These are phyloP conservation scores for Enteromius argenteus DNA, from an alignment of 2,797 vertebrate species.

Conservation along the genomic window DNA sequence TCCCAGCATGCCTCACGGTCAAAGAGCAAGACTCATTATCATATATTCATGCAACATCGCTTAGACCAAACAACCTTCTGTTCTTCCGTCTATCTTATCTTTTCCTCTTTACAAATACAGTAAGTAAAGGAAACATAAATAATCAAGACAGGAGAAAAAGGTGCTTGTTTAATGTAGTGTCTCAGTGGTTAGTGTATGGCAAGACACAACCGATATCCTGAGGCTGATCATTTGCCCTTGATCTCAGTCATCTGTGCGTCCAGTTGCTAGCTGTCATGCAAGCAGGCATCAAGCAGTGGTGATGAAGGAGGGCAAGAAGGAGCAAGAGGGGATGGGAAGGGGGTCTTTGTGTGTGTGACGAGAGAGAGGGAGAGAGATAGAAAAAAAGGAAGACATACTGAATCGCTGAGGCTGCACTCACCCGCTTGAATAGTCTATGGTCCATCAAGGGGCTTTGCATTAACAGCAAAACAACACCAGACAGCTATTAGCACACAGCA, in stretches of 20 bases:
- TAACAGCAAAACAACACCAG: constrained; percentile 99
- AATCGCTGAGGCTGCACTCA: constrained; percentile 99
- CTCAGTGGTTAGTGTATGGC: constrained; percentile 81
- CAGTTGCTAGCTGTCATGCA: constrained; percentile 96
- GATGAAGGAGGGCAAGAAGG: constrained; percentile 71
- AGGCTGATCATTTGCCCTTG: constrained; percentile 71
- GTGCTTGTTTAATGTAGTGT: constrained; percentile 75
- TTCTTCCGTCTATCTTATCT: constrained; percentile 64
- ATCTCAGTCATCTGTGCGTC: constrained; percentile 79
- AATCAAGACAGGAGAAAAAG: constrained; percentile 60
- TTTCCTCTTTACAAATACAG: constrained; percentile 69
- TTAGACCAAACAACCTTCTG: constrained; percentile 67
- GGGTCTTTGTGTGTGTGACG: constrained; percentile 57
- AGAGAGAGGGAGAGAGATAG: constrained; percentile 60
- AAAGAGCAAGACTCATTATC: constrained; percentile 74
- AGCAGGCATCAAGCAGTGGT: constrained; percentile 96
- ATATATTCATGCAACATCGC: constrained; percentile 79
- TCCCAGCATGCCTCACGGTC: constrained; percentile 80
- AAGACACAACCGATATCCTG: constrained; percentile 51
- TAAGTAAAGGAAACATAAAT: constrained; percentile 50
- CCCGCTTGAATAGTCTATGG: constrained; percentile 99
- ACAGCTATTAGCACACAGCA: constrained; percentile 98
- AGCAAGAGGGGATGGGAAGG: constrained; percentile 64
- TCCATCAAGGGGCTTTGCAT: constrained; percentile 99
- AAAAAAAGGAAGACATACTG: constrained; percentile 84